phyloP scores from a whole-genome alignment of 2,888 invertebrate genomes.

The Melitaea athalia region DNA sequence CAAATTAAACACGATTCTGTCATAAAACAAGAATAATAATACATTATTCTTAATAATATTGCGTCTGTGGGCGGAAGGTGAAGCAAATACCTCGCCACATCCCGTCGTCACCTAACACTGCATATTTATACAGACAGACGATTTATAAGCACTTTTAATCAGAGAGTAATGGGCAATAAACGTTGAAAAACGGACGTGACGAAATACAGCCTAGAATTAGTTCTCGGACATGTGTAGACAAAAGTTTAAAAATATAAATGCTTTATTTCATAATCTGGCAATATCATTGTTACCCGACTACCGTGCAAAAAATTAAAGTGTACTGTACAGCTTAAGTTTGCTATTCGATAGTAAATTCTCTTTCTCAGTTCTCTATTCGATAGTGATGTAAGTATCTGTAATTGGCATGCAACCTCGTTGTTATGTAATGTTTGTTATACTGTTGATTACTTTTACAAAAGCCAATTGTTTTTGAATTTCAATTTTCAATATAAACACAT shows the following conservation, averaged over 20 bases:
- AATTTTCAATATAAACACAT: no score
- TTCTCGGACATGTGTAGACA: conserved; percentile 15
- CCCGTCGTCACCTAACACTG: conserved; percentile 40
- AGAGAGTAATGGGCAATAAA: conserved; percentile 48
- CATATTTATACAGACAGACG: conserved; percentile 42
- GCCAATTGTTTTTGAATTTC: no score
- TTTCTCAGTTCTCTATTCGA: no score
- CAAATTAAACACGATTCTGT: conserved; percentile 52
- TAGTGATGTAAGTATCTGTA: no score
- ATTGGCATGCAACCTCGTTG: no score
- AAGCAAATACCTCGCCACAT: conserved; percentile 43
- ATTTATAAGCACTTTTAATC: conserved; percentile 47
- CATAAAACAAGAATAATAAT: conserved; percentile 58
- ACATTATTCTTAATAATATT: conserved; percentile 46
- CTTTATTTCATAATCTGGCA: neutral
- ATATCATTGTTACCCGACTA: no score
- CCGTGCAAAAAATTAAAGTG: no score
- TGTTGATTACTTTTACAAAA: no score
- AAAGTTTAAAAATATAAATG: neutral
- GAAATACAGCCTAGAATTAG: conserved; percentile 35
- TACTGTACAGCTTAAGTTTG: no score
- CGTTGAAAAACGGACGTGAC: conserved; percentile 31
- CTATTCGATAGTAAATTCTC: no score
- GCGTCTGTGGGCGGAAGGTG: conserved; percentile 44
- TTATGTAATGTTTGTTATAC: no score